Base-by-base conservation (phyloP, 2,888 invertebrate species). In the Harpalus rubripes region DNA sequence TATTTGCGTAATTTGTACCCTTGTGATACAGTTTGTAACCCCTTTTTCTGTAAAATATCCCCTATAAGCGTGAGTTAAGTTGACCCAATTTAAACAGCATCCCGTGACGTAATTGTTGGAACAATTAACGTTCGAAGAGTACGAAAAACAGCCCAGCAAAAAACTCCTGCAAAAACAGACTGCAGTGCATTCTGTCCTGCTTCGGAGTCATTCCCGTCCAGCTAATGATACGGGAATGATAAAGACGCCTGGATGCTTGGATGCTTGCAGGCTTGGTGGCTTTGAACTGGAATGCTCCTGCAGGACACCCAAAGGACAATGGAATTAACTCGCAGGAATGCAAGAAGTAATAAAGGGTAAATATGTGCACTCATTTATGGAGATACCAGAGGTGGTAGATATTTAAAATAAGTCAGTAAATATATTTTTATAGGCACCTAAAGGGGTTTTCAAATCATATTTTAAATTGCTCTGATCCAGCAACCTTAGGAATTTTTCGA, bases 181-280 rank as follows among this genome's bases (percentile, higher is more conserved):
- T 78, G 74, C 84, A 78, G 78, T 78, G 61, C 63, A 52, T 78
- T 63, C 52, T 56, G 61, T 84, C 52, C 78, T 78, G 63, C 65
- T 52, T 52, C 78, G 39, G 63, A 63, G 84, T 84, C 78, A 84
- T 84, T 84, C 78, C 26, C 78, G 84, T 84, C 78, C 63, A 78
- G n/a, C 78, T 84, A 78, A 84, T 84, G 84, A 84, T 84, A 84
- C 84, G 84, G 26, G 84, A 84, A 84, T 78, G 84, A 84, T 78
- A 78, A 78, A 84, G 84, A 84, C 41, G 59, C 76, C n/a, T 52
- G 52, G 56, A 63, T 12, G 56, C 32, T 16, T 12, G 44, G 22
- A 22, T 22, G 22, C 22, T 22, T 22, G 22, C 22, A 22, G 22
- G 22, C 22, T 22, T 22, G 22, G 22, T 22, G 22, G 22, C 22